These are phyloP conservation scores for Oegoconia quadripuncta DNA, from an alignment of 2,888 invertebrate species.

Conservation along the genomic window DNA sequence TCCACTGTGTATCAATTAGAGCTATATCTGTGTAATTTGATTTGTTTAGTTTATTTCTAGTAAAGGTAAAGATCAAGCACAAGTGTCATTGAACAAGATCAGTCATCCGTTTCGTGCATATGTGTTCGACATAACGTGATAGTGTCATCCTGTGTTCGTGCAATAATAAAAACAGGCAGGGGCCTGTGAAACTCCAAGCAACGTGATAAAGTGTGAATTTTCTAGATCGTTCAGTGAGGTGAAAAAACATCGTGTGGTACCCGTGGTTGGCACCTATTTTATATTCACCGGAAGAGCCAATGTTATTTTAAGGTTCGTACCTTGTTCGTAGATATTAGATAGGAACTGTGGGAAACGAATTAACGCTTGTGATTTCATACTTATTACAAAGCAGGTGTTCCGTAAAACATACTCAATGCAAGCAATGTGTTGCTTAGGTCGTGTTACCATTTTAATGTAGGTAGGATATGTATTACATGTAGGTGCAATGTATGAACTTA, in stretches of 20 bases:
- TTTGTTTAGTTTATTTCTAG: slow-evolving; percentile 36
- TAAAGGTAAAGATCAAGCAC: slow-evolving; percentile 39
- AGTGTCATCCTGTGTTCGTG: slow-evolving; percentile 35
- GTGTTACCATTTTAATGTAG: slow-evolving; percentile 32
- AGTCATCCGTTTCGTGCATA: slow-evolving; percentile 59
- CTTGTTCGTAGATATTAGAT: too few species aligned
- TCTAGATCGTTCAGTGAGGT: slow-evolving; percentile 28
- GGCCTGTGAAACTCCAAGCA: slow-evolving; percentile 13
- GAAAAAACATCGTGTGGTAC: slow-evolving; percentile 36
- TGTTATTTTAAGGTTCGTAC: slow-evolving; percentile 72
- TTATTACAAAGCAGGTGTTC: slow-evolving; percentile 36
- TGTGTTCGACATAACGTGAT: slow-evolving; percentile 42
- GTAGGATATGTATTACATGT: slow-evolving; percentile 38
- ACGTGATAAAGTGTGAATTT: slow-evolving; percentile 25
- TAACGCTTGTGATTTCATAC: slow-evolving; percentile 15
- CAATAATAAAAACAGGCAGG: slow-evolving; percentile 14
- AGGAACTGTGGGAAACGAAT: background rate
- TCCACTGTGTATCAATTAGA: slow-evolving; percentile 34
- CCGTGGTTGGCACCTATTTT: slow-evolving; percentile 53
- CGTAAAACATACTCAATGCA: slow-evolving; percentile 19
- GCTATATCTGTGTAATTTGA: slow-evolving; percentile 37
- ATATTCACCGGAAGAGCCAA: slow-evolving; percentile 66
- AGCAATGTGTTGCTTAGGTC: slow-evolving; percentile 30
- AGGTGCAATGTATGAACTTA: slow-evolving; percentile 27
- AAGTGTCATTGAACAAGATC: slow-evolving; percentile 58